Conservation (phyloP, 2,888 invertebrate species). For the Hemaris fuciformis region DNA sequence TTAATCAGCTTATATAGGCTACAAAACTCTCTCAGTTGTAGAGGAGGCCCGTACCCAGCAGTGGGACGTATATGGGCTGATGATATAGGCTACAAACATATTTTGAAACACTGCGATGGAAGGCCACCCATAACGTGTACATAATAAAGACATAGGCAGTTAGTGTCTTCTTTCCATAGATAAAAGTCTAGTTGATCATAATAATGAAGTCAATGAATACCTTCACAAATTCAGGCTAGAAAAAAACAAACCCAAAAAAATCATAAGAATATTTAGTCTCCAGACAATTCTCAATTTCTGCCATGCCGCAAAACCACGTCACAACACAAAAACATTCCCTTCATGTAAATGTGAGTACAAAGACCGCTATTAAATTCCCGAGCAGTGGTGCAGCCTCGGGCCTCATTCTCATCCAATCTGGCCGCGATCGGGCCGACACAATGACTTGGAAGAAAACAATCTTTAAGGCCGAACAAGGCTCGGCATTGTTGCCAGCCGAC, state of each 20-base stretch:
- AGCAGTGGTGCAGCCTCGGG: slow-evolving; percentile 34
- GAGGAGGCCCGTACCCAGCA: too few species aligned
- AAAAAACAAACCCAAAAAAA: neutral
- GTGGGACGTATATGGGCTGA: too few species aligned
- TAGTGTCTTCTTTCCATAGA: too few species aligned
- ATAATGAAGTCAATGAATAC: too few species aligned
- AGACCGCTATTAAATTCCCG: slow-evolving; percentile 12
- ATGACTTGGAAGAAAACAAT: slow-evolving; percentile 67
- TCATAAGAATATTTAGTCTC: neutral
- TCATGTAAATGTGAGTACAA: neutral
- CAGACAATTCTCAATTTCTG: neutral
- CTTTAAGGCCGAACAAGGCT: slow-evolving; percentile 37
- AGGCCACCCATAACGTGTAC: too few species aligned
- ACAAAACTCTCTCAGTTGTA: too few species aligned
- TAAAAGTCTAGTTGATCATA: too few species aligned
- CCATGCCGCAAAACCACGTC: neutral
- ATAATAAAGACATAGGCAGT: too few species aligned
- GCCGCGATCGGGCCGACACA: slow-evolving; percentile 50
- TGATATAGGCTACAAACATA: too few species aligned
- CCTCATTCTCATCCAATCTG: slow-evolving; percentile 57
- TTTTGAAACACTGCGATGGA: too few species aligned
- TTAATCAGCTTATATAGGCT: too few species aligned
- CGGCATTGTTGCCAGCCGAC: slow-evolving; percentile 17
- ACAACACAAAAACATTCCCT: neutral
- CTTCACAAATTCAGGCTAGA: neutral